Evolutionary conservation across 37 sponge, comb jelly and placozoan genomes (phyloP).

Genomic region (Ephydatia muelleri): DNA sequence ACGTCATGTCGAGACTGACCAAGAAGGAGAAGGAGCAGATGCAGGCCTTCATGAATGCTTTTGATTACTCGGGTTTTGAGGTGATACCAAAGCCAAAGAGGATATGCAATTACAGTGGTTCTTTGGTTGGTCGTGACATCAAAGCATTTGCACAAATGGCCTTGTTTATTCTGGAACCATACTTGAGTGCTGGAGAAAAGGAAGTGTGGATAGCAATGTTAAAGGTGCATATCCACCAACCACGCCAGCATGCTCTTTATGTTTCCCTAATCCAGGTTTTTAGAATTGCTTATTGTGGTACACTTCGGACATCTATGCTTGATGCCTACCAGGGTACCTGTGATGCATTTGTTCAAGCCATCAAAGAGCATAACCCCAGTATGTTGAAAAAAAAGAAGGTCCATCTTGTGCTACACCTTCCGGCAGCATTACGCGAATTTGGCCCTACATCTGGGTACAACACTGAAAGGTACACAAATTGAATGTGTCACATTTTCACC

Average conservation of each 20-base stretch:
- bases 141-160: background rate
- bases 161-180: background rate
- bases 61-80: too few relatives aligned
- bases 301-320: background rate
- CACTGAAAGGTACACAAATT: constrained; percentile 41
- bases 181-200: constrained; percentile 1
- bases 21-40: too few relatives aligned
- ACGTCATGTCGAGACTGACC: too few relatives aligned
- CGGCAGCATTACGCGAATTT: constrained; percentile 32
- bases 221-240: background rate
- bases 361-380: background rate
- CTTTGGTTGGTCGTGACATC: background rate
- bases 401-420: constrained; percentile 35
- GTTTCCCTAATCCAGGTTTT: background rate
- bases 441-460: constrained; percentile 32
- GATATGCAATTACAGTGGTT: background rate
- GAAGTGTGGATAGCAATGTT: background rate
- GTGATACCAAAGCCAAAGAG: background rate
- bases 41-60: too few relatives aligned
- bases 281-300: background rate
- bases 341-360: background rate
- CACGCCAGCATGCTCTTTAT: background rate
- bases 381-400: constrained; percentile 14
- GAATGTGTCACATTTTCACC: background rate
- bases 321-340: background rate